Conservation (phyloP, 2,113 vertebrate species). For the Trematocara unimaculatum region DNA sequence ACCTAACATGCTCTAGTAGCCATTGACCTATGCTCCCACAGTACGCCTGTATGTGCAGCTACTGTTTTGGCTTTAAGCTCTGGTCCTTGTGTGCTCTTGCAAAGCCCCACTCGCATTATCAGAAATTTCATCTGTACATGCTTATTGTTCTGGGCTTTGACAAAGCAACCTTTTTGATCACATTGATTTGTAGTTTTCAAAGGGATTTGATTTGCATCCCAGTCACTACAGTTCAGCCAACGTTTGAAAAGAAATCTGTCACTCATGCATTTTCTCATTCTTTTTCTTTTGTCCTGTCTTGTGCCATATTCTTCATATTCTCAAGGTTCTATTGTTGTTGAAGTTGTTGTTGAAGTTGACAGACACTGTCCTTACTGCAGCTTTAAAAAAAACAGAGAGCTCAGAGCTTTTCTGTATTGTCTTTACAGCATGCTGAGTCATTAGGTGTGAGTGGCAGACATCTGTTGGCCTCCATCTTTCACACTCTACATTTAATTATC, state of each 20-base stretch:
- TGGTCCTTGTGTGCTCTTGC: not conserved
- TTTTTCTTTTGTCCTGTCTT: not conserved
- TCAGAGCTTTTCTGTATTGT: not conserved
- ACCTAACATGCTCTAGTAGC: not conserved
- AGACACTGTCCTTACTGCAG: not conserved
- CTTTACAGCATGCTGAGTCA: conserved; percentile 9
- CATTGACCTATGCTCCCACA: not conserved
- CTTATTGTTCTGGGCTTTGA: not conserved
- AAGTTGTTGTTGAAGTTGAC: not conserved
- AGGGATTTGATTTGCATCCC: not conserved
- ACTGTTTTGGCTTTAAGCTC: not conserved
- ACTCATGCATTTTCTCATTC: not conserved
- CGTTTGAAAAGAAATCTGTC: not conserved
- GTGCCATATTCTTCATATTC: not conserved
- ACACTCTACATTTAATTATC: not conserved
- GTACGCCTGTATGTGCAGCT: not conserved
- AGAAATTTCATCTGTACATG: not conserved
- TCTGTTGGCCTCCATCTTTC: not conserved
- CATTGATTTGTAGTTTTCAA: not conserved
- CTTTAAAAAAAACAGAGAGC: not conserved
- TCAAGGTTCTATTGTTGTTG: not conserved
- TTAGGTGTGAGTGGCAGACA: not conserved
- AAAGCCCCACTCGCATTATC: not conserved
- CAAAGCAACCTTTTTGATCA: not conserved
- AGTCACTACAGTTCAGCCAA: not conserved